phyloP scores from a whole-genome alignment of 2,888 invertebrate species.

The Achlya flavicornis region DNA sequence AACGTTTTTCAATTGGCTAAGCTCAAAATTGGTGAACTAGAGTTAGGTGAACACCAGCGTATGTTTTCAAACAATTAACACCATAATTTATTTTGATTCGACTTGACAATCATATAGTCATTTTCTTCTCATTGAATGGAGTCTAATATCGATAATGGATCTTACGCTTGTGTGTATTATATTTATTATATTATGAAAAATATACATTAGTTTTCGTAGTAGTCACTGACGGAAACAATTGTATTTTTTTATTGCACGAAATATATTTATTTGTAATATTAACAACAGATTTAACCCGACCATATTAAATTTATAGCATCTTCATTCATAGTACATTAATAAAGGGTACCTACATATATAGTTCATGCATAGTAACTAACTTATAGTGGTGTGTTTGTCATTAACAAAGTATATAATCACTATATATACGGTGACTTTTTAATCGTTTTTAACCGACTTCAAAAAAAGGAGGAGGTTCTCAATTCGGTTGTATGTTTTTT shows the following conservation, averaged over 20 bases:
- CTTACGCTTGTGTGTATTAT: slow-evolving; percentile 3
- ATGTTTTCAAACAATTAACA: not conserved
- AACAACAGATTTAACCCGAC: slow-evolving; percentile 28
- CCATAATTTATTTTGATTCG: not conserved
- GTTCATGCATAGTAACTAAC: slow-evolving; percentile 44
- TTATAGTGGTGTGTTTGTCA: slow-evolving; percentile 15
- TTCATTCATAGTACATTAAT: slow-evolving; percentile 21
- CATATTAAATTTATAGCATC: slow-evolving; percentile 29
- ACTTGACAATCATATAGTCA: not conserved
- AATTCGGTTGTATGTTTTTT: too few relatives aligned
- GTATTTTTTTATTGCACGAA: not conserved
- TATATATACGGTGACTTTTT: too few relatives aligned
- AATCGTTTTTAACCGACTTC: too few relatives aligned
- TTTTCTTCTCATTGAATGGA: not conserved
- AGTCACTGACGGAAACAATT: not conserved
- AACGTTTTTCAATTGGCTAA: slow-evolving; percentile 21
- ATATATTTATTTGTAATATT: slow-evolving; percentile 1
- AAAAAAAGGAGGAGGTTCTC: too few relatives aligned
- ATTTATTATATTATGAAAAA: not conserved
- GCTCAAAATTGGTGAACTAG: not conserved
- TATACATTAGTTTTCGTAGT: not conserved
- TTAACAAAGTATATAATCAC: not conserved
- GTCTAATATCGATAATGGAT: not conserved
- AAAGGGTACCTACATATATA: not conserved
- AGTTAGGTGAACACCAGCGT: not conserved